phyloP scores from a whole-genome alignment of 1,140 invertebrate species.

The Asobara japonica region DNA sequence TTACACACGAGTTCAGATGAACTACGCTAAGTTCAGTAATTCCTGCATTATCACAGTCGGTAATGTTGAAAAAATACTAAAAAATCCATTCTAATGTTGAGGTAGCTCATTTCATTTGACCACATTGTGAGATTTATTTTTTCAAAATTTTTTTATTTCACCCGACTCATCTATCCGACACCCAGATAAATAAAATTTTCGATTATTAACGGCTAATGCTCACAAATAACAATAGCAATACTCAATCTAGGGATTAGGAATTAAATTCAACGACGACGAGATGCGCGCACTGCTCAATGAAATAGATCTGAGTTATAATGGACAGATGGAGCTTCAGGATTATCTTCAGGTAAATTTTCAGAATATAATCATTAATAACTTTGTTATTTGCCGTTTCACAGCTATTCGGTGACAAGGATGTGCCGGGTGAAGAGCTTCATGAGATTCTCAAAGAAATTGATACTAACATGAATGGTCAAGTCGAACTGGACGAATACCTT shows the following conservation, averaged over 20 bases:
- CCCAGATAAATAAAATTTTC: too few species aligned
- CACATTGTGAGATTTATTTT: too few species aligned
- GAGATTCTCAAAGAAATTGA: slow-evolving; percentile 98
- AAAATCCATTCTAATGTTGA: background rate
- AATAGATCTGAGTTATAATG: slow-evolving; percentile 75
- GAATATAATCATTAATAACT: background rate
- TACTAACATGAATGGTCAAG: slow-evolving; percentile 99
- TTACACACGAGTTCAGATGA: too few species aligned
- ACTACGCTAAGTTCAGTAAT: too few species aligned
- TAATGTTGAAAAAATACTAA: too few species aligned
- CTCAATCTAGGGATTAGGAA: slow-evolving; percentile 71
- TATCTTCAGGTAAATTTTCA: slow-evolving; percentile 77
- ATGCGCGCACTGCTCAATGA: slow-evolving; percentile 74
- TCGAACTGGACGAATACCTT: slow-evolving; percentile 98
- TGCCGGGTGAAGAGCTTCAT: slow-evolving; percentile 95
- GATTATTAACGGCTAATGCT: too few species aligned
- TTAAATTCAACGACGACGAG: slow-evolving; percentile 72
- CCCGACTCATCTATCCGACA: too few species aligned
- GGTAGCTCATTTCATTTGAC: too few species aligned
- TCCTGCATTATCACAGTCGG: too few species aligned
- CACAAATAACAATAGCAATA: too few species aligned
- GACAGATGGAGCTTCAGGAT: slow-evolving; percentile 77
- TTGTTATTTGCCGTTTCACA: slow-evolving; percentile 61
- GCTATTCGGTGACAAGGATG: slow-evolving; percentile 88
- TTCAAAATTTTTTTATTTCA: too few species aligned